phyloP scores from a whole-genome alignment of 2,797 vertebrate genomes.

The Lacerta agilis region DNA sequence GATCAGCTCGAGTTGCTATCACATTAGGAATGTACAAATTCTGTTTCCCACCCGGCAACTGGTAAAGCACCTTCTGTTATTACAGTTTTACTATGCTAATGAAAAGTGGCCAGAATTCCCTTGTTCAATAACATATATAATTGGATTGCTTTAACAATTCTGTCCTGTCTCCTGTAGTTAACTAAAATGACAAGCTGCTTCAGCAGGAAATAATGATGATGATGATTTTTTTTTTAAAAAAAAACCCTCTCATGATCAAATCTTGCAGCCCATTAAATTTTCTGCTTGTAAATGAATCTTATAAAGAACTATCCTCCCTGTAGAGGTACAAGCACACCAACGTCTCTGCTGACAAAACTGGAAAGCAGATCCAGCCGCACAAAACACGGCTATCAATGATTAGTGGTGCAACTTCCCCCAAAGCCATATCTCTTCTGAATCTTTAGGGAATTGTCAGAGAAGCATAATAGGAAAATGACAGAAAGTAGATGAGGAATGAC shows the following conservation, averaged over 20 bases:
- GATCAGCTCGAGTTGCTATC: not conserved
- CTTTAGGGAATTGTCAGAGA: conserved; percentile 66
- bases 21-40: not conserved
- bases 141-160: conserved; percentile 66
- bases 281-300: conserved; percentile 78
- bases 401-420: conserved; percentile 73
- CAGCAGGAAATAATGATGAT: conserved; percentile 49
- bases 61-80: conserved; percentile 27
- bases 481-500: conserved; percentile 77
- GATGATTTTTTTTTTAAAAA: no score
- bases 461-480: conserved; percentile 72
- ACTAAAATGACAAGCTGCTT: conserved; percentile 68
- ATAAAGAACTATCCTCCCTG: conserved; percentile 68
- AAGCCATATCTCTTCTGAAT: conserved; percentile 81
- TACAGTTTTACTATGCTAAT: conserved; percentile 21
- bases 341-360: conserved; percentile 47
- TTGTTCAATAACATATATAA: conserved; percentile 55
- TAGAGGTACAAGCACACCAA: conserved; percentile 71
- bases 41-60: conserved; percentile 17
- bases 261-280: conserved; percentile 79
- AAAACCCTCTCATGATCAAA: conserved; percentile 50
- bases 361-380: conserved; percentile 65
- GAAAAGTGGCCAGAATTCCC: conserved; percentile 41
- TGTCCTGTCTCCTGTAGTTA: conserved; percentile 70
- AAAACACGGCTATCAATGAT: conserved; percentile 75